phyloP scores from a whole-genome alignment of 2,888 invertebrate genomes.

The Ectobius pallidus region DNA sequence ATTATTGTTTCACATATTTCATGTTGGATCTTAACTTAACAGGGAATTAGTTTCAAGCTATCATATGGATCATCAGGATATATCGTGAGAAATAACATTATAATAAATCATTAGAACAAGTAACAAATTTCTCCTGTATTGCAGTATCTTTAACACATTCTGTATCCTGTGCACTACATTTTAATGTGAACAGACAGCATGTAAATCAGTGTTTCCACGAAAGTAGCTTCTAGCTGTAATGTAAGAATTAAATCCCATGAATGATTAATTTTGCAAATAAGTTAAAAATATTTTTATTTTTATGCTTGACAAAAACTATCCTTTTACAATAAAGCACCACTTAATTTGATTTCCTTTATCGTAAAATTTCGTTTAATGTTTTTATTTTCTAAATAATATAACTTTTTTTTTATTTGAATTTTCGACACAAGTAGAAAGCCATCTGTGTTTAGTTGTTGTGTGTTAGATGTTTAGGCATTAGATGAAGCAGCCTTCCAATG shows the following conservation, averaged over 20 bases:
- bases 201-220: background rate
- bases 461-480: slow-evolving; percentile 27
- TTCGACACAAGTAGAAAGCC: slow-evolving; percentile 13
- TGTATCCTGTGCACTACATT: background rate
- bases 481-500: slow-evolving; percentile 14
- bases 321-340: slow-evolving; percentile 31
- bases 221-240: background rate
- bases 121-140: too few relatives aligned
- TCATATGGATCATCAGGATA: background rate
- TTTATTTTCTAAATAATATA: background rate
- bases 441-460: slow-evolving; percentile 23
- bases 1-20: too few relatives aligned
- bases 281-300: background rate
- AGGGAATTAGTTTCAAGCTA: background rate
- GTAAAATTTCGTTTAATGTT: too few relatives aligned
- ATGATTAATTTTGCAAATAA: slow-evolving; percentile 10
- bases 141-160: too few relatives aligned
- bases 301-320: slow-evolving; percentile 3
- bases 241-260: background rate
- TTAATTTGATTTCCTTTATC: slow-evolving; percentile 10
- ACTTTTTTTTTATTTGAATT: background rate
- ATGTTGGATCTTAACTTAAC: too few relatives aligned
- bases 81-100: background rate
- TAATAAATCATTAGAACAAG: too few relatives aligned
- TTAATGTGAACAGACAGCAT: slow-evolving; percentile 6